Evolutionary conservation across 1,140 invertebrate genomes (phyloP).

Genomic region (Scylla paramamosain): DNA sequence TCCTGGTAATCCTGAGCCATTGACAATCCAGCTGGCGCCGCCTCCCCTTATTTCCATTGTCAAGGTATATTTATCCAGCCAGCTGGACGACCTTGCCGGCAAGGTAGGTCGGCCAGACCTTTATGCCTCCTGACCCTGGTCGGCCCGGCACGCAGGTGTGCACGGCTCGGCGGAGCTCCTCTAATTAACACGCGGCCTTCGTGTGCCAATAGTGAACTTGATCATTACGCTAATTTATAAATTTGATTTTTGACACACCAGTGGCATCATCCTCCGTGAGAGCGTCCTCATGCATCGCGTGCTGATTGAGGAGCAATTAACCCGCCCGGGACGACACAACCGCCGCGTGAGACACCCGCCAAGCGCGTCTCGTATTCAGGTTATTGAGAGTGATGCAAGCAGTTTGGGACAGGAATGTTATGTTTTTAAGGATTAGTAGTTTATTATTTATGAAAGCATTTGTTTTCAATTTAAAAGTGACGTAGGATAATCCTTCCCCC

Average conservation of each 20-base stretch:
- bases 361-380: neutral
- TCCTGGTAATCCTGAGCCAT: neutral
- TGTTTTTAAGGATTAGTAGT: no score
- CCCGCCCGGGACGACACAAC: neutral
- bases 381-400: no score
- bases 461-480: no score
- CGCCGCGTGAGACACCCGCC: neutral
- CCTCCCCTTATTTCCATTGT: neutral
- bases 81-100: neutral
- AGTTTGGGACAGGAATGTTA: no score
- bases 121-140: neutral
- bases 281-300: neutral
- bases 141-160: neutral
- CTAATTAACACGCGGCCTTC: conserved; percentile 21
- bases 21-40: neutral
- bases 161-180: neutral
- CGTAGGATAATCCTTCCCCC: no score
- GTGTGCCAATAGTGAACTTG: neutral
- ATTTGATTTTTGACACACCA: neutral
- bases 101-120: neutral
- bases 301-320: neutral
- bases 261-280: neutral
- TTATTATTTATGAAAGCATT: no score
- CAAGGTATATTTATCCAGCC: no score
- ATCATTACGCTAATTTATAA: conserved; percentile 43